Base-by-base conservation (phyloP, 2,888 invertebrate species). In the Tipula unca region DNA sequence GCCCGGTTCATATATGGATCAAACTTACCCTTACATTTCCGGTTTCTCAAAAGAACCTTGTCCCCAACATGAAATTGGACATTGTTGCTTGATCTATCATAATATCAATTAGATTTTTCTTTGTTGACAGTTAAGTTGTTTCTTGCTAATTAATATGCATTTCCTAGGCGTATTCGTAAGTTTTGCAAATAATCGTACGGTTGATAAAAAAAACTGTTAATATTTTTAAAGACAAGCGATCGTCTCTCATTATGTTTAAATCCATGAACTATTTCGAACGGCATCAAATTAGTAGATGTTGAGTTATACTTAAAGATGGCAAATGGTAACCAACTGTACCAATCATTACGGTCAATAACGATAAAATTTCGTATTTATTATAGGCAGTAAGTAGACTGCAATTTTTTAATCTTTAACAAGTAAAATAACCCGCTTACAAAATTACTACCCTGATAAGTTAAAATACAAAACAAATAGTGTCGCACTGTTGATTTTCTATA, bases 241-340 rank as follows among this genome's bases (percentile, higher is more conserved):
- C n/a, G n/a, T n/a, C n/a, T n/a, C n/a, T n/a, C n/a, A n/a, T n/a
- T n/a, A n/a, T n/a, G n/a, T n/a, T n/a, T n/a, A n/a, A 89, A 86
- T 13, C 32, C 87, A 86, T 89, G 90, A 1, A 90, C 0, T 48
- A 90, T 85, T 87, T 90, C 90, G 36, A 88, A 89, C 1, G 89
- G 89, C 0, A 89, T 88, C 82, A 87, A 89, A 5, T 88, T 87
- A 1, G 89, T 90, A 0, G 89, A 88, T 32, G 86, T 87, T 32
- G 88, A 88, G 42, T 89, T 89, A 86, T 90, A 90, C 0, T 88
- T 85, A 85, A 89, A 87, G 86, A 89, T 88, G 0, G 89, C 89
- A 20, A 88, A 88, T 3, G 86, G 86, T 13, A 90, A 17, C 86
- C 87, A 88, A n/a, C 87, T 86, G 69, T 89, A 89, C 89, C 89